Percentiles rank a stretch among this genome's conserved stretches.
These are phyloP conservation scores for Xiphophorus birchmanni DNA, from an alignment of 2,797 vertebrate genomes.

Conservation along the genomic window DNA sequence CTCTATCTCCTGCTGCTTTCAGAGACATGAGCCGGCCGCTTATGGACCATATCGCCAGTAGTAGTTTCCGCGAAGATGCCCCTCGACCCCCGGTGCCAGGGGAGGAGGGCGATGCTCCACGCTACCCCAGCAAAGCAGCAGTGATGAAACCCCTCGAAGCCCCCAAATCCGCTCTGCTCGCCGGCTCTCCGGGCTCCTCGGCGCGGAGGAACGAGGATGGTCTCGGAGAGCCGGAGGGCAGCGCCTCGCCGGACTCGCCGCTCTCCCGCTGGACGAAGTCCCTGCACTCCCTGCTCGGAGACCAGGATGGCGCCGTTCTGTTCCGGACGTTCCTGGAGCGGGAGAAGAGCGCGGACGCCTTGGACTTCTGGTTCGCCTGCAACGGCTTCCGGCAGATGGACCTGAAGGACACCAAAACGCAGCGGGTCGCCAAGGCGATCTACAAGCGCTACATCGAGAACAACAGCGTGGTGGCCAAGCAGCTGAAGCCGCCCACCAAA, in stretches of 20 bases:
- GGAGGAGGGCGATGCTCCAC: conserved; percentile 92
- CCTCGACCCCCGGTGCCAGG: conserved; percentile 95
- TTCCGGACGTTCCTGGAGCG: conserved; percentile 95
- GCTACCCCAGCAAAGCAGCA: conserved; percentile 80
- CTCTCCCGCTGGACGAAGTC: conserved; percentile 95
- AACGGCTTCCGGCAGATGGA: conserved; percentile 98
- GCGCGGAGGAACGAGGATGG: conserved; percentile 91
- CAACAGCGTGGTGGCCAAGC: conserved; percentile 92
- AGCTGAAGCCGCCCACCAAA: conserved; percentile 93
- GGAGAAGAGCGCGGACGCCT: conserved; percentile 92
- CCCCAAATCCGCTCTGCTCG: conserved; percentile 58
- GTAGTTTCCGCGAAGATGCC: conserved; percentile 97
- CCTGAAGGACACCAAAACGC: conserved; percentile 94
- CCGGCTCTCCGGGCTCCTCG: conserved; percentile 71
- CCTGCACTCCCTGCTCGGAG: conserved; percentile 91
- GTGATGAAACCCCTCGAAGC: conserved; percentile 83
- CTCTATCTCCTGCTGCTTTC: conserved; percentile 65
- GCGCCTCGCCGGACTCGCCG: conserved; percentile 93
- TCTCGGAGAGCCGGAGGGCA: conserved; percentile 94
- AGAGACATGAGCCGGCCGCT: conserved; percentile 92
- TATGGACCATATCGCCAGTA: conserved; percentile 87
- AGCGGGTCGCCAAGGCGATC: conserved; percentile 94
- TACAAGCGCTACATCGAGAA: conserved; percentile 98
- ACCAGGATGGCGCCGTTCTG: conserved; percentile 95
- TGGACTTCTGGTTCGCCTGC: conserved; percentile 99